Base-by-base conservation (phyloP, 2,113 vertebrate genomes). In the Lycaon pictus region DNA sequence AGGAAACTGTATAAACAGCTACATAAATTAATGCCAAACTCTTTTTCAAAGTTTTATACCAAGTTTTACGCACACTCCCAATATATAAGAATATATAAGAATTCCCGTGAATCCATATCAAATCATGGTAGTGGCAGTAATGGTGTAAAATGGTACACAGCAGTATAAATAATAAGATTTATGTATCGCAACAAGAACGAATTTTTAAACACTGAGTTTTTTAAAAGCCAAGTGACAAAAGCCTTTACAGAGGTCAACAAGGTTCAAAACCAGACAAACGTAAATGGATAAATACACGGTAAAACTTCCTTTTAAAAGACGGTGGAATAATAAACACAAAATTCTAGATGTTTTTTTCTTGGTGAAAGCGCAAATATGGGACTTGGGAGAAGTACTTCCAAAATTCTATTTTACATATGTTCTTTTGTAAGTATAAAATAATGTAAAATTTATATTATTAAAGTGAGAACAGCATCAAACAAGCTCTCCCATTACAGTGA, bases 371-470 rank as follows among this genome's bases (percentile, higher is more conserved):
- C 43, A 96, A 92, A 84, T 89, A 82, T 7, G 20, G 11, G 2
- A 63, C 87, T 83, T 83, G 10, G n/a, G 3, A 20, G 27, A 67
- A 63, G 17, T 27, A 43, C 3, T 94, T 3, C 81, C 62, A 88
- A 55, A 95, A 69, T 85, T 77, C 65, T 86, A 43, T 25, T 15
- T 37, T 71, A 74, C 25, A 32, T 37, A 77, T 53, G 71, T 16
- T 65, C 10, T 74, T 81, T 93, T 86, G 0, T 53, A 90, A 62
- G 10, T 55, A 94, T 27, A 83, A 93, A 90, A 71, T 87, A 72
- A 80, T 16, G 15, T 72, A 80, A 77, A 93, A 74, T 71, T 65
- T 90, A 13, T 67, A 88, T 74, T 92, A 76, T 95, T 63, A 53
- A 95, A 63, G 27, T 94, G 35, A 74, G 25, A 85, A 89, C 1